Base-by-base conservation (phyloP, 35 echinoderm and acorn worm species). In the Apostichopus japonicus region DNA sequence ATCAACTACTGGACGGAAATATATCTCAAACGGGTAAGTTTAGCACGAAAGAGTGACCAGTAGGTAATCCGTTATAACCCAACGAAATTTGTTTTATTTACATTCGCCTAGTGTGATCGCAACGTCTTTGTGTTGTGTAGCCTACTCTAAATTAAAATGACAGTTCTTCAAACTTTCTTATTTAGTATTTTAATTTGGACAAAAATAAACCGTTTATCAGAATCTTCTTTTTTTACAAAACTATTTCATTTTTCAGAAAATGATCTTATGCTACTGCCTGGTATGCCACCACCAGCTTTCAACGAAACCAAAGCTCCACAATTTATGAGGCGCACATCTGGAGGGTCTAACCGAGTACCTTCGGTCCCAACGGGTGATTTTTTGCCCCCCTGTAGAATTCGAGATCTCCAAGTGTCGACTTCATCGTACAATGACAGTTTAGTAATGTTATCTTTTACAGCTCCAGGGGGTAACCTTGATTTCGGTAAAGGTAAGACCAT, bases 391-490 rank as follows among this genome's bases (percentile, higher is more conserved):
- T 73, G 79, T 55, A 87, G 79, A 13, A 86, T 97, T 13, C 90
- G 71, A 15, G 93, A 97, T 78, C 93, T 97, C 15, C 55, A 58
- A 63, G 96, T 97, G 6, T n/a, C 5, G 11, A 24, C 4, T 8
- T 79, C 95, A 4, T 88, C 72, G 4, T 91, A 94, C 19, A 92
- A 92, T 17, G 90, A 93, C 15, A 72, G 15, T 54, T 55, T 89
- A 5, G 80, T 96, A 17, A 73, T 65, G 8, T 72, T 96, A 17
- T 16, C 70, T n/a, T 96, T 90, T 90, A 92, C 93, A 51, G 95
- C 95, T 72, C 90, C 93, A 6, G 95, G 95, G 11, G 93, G 92
- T 65, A 90, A 96, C 33, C 83, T 94, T 6, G 95, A 96, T 77
- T 22, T 58, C 55, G 95, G 95, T 14, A 77, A 65, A 92, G 95